phyloP scores from a whole-genome alignment of 2,888 invertebrate genomes.

The Agapetus fuscipes region DNA sequence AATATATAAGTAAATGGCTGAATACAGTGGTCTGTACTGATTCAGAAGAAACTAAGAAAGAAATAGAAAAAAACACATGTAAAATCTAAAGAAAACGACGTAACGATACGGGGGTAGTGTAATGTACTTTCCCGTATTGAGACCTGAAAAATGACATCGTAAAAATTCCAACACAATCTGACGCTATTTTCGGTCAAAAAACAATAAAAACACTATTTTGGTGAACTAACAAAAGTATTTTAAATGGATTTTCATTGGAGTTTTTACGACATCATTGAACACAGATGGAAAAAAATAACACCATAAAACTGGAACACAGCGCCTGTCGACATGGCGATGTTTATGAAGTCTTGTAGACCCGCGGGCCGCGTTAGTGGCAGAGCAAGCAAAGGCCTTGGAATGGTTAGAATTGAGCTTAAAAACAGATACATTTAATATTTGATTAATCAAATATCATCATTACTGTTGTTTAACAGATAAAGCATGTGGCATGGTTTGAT shows the following conservation, averaged over 20 bases:
- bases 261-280: neutral
- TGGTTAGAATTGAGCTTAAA: too few relatives aligned
- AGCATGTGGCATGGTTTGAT: too few relatives aligned
- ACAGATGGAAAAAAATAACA: constrained; percentile 10
- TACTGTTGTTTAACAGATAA: too few relatives aligned
- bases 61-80: constrained; percentile 9
- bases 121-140: constrained; percentile 33
- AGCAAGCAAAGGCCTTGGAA: constrained; percentile 8
- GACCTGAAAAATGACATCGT: constrained; percentile 16
- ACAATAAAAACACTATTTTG: too few relatives aligned
- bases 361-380: constrained; percentile 19
- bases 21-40: constrained; percentile 17
- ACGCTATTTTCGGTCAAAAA: too few relatives aligned
- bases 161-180: too few relatives aligned
- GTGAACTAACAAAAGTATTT: too few relatives aligned
- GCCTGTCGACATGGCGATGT: constrained; percentile 30
- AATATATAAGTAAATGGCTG: neutral
- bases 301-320: constrained; percentile 26
- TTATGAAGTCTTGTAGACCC: constrained; percentile 21
- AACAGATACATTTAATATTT: too few relatives aligned
- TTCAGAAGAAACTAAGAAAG: constrained; percentile 7
- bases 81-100: constrained; percentile 11
- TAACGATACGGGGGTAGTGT: constrained; percentile 30
- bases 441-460: too few relatives aligned
- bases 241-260: too few relatives aligned